Evolutionary conservation across 2,113 vertebrate genomes (phyloP), one percentile per base, ranked within the genome.

Genomic region (Phaetusa simplex): DNA sequence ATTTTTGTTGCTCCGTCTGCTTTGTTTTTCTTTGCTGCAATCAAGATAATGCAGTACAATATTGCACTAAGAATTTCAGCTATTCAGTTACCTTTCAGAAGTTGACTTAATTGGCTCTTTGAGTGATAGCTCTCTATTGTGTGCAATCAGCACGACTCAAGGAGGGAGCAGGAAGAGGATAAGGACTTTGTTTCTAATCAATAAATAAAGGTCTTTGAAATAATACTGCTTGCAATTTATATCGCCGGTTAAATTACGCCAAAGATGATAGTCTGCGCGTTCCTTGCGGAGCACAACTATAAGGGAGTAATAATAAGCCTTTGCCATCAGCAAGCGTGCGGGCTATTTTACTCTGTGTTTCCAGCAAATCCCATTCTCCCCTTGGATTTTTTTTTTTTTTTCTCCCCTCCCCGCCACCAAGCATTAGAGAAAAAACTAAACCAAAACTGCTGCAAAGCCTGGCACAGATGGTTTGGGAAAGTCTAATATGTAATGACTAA

Each of bases 31-130:
- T 93, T 94, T 24, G 2, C 58, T 90, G 93, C 87, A 97, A 97
- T 97, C 97, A 96, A 92, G 95, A 93, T 97, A 97, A 95, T 95
- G 94, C 94, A 81, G 87, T 80, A 67, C 89, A 93, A 83, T 81
- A 88, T 86, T 86, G 84, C 89, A 71, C 93, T 80, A 94, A 96
- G 94, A 97, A 96, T 95, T 96, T 90, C 87, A 96, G 93, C 89
- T 96, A 83, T 96, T 97, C 94, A 94, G 30, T 97, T 97, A 93
- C 87, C 95, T 97, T 94, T 95, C 82, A 96, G 91, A 96, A 96
- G 96, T 78, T 96, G 93, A 34, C 89, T 97, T 97, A 97, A 97
- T 97, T 97, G 95, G 89, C 91, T 95, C 78, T 86, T 80, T 96
- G 95, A 97, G 94, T 85, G 93, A 96, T 96, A 90, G 95, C 94